A percentile compares a stretch with the other conserved stretches of the same genome.
Evolutionary conservation across 2,888 invertebrate species (phyloP).

Genomic region (Platycheirus rosarum): DNA sequence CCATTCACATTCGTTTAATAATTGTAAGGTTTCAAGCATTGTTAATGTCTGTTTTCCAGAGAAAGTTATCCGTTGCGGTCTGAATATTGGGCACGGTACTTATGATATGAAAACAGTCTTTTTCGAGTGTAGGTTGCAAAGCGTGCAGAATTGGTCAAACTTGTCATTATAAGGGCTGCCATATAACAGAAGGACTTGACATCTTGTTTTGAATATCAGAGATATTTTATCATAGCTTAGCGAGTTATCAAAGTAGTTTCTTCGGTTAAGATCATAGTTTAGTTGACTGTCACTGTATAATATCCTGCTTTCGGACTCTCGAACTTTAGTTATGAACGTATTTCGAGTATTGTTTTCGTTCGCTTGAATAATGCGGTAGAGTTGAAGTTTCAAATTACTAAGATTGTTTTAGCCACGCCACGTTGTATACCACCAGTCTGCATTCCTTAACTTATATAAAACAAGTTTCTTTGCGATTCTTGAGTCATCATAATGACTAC

Average conservation of each 20-base stretch:
- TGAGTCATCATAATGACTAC: not conserved
- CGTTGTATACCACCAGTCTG: not conserved
- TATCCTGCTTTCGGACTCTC: slow-evolving; percentile 16
- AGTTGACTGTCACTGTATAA: slow-evolving; percentile 20
- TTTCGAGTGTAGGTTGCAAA: no score
- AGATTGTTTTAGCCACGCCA: not conserved
- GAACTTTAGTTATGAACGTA: slow-evolving; percentile 6
- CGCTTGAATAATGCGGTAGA: no score
- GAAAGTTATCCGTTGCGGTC: no score
- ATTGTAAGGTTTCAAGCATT: no score
- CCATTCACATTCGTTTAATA: no score
- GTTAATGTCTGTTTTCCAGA: no score
- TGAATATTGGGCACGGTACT: no score
- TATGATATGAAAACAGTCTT: no score
- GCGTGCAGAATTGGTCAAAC: no score
- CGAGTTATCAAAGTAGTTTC: slow-evolving; percentile 17
- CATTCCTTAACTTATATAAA: slow-evolving; percentile 7
- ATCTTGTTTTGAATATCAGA: slow-evolving; percentile 2
- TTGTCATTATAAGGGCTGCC: no score
- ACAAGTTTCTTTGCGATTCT: slow-evolving; percentile 5
- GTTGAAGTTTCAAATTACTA: not conserved
- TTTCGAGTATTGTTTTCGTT: not conserved
- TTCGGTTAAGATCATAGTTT: slow-evolving; percentile 5
- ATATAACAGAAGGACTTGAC: not conserved
- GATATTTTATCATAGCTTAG: slow-evolving; percentile 4